Conservation (phyloP, 1,140 invertebrate species). For the Nasonia vitripennis region DNA sequence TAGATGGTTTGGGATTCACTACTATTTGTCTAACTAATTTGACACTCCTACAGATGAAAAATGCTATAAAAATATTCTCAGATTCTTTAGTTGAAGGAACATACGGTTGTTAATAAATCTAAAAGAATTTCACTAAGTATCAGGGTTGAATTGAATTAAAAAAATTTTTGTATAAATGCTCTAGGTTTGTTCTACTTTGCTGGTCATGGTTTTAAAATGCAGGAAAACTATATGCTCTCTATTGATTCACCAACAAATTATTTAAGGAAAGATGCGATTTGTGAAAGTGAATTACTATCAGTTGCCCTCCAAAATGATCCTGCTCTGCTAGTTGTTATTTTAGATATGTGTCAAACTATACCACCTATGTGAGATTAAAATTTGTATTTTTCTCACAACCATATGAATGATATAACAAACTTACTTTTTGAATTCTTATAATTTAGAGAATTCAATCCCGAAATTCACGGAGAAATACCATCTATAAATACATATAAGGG, state of each 20-base stretch:
- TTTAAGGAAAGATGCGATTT: conserved; percentile 65
- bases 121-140: neutral
- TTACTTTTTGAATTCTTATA: neutral
- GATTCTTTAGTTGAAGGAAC: conserved; percentile 61
- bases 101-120: conserved; percentile 60
- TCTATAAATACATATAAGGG: conserved; percentile 63
- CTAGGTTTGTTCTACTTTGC: conserved; percentile 70
- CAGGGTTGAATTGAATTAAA: conserved; percentile 1
- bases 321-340: conserved; percentile 65
- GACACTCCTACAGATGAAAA: conserved; percentile 64
- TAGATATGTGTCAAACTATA: conserved; percentile 70
- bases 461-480: conserved; percentile 65
- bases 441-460: conserved; percentile 64
- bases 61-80: conserved; percentile 64
- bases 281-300: conserved; percentile 67
- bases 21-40: conserved; percentile 66
- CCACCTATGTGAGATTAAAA: conserved; percentile 59
- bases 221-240: conserved; percentile 69
- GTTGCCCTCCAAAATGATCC: conserved; percentile 64
- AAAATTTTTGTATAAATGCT: conserved; percentile 18
- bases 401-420: neutral
- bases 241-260: conserved; percentile 65
- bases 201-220: conserved; percentile 72
- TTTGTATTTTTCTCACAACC: conserved; percentile 2
- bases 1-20: conserved; percentile 68